Conservation (phyloP, 1,140 invertebrate genomes). For the Drosophila sp. region DNA sequence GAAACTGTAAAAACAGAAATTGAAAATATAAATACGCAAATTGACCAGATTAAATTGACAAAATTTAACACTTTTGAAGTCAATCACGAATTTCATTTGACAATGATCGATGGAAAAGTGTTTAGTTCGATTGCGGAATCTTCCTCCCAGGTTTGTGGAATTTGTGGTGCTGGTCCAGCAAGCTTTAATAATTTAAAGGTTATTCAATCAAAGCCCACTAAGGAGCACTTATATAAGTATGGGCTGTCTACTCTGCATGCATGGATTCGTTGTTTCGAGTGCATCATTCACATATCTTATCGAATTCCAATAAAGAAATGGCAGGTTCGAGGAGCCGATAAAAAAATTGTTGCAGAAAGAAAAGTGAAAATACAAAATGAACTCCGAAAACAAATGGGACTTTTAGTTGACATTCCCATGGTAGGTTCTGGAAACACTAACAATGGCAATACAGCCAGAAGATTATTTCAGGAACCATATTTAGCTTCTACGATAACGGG, state of each 20-base stretch:
- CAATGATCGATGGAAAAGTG: constrained; percentile 8
- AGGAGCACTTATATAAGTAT: constrained; percentile 3
- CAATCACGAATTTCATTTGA: constrained; percentile 1
- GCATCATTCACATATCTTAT: constrained; percentile 15
- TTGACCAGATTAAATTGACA: neutral
- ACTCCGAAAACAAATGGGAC: constrained; percentile 13
- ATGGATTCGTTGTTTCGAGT: constrained; percentile 16
- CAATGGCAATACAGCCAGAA: constrained; percentile 20
- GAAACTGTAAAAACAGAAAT: neutral
- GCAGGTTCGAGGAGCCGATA: constrained; percentile 13
- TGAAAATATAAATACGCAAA: constrained; percentile 17
- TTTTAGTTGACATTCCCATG: constrained; percentile 21
- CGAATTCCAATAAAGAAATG: constrained; percentile 13
- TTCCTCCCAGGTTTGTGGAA: constrained; percentile 1
- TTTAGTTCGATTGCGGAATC: constrained; percentile 9
- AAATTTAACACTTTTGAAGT: constrained; percentile 5
- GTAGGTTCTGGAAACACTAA: constrained; percentile 22
- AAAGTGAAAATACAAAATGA: constrained; percentile 7
- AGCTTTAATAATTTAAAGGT: constrained; percentile 2
- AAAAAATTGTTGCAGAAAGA: constrained; percentile 15
- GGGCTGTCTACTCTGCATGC: constrained; percentile 10
- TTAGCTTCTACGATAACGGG: constrained; percentile 10
- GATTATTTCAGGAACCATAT: constrained; percentile 18
- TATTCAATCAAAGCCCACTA: neutral
- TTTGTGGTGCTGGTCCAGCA: constrained; percentile 1